Conservation (phyloP, 2,113 vertebrate species). For the Pedetes capensis region DNA sequence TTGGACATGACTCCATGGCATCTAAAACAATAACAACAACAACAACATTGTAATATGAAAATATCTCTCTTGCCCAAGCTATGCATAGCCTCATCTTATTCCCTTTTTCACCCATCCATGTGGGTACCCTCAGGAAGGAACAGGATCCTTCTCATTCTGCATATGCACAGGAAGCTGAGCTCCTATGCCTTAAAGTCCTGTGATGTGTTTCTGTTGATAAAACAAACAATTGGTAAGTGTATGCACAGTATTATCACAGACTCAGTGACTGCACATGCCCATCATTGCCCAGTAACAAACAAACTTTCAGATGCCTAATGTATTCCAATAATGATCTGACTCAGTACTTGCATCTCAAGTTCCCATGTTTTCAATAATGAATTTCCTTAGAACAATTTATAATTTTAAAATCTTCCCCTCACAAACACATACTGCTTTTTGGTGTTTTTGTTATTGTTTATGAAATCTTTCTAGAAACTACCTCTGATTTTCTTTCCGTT, state of each 20-base stretch:
- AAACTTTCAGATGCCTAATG: neutral
- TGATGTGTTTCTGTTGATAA: neutral
- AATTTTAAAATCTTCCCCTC: neutral
- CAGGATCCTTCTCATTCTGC: neutral
- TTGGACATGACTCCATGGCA: too few species aligned
- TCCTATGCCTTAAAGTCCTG: neutral
- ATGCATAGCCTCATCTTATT: neutral
- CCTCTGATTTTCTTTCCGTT: neutral
- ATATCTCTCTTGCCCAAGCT: neutral
- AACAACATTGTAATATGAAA: neutral
- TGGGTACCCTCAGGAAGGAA: neutral
- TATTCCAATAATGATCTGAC: neutral
- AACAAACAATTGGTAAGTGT: neutral
- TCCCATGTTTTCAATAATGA: neutral
- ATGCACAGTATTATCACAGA: neutral
- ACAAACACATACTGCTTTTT: neutral
- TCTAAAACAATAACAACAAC: too few species aligned
- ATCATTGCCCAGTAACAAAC: neutral
- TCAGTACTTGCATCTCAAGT: neutral
- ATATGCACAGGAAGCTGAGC: neutral
- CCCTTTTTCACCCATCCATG: neutral
- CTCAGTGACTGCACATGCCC: too few species aligned
- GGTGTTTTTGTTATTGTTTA: neutral
- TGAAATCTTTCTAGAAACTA: conserved; percentile 18
- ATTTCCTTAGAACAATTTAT: neutral